Percentiles rank a stretch among this genome's conserved stretches.
Conservation (phyloP, 2,113 vertebrate species). For the Brachionichthys hirsutus region DNA sequence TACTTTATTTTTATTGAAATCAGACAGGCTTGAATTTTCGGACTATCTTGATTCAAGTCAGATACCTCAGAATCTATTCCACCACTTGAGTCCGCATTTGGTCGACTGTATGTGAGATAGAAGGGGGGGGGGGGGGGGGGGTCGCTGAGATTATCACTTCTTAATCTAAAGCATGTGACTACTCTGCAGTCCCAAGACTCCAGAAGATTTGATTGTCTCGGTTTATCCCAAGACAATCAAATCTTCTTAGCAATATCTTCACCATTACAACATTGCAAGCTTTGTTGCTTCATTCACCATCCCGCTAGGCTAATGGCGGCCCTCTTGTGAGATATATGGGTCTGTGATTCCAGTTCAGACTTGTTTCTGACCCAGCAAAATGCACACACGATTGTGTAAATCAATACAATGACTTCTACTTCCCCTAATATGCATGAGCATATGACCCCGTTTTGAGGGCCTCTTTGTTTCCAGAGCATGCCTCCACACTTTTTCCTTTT, state of each 20-base stretch:
- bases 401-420: constrained; percentile 73
- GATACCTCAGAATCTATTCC: constrained; percentile 57
- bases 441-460: constrained; percentile 76
- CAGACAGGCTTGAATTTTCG: constrained; percentile 65
- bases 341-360: constrained; percentile 40
- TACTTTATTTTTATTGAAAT: constrained; percentile 70
- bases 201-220: constrained; percentile 54
- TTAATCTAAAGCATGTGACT: constrained; percentile 82
- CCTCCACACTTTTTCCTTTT: constrained; percentile 65
- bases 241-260: constrained; percentile 57
- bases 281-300: constrained; percentile 51
- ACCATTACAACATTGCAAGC: constrained; percentile 56
- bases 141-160: constrained; percentile 77
- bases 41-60: constrained; percentile 45
- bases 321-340: constrained; percentile 53
- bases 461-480: constrained; percentile 73
- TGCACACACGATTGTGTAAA: constrained; percentile 69
- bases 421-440: constrained; percentile 65
- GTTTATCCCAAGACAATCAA: constrained; percentile 49
- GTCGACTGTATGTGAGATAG: constrained; percentile 51
- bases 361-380: constrained; percentile 59
- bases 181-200: constrained; percentile 44
- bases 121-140: constrained; percentile 44
- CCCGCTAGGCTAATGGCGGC: constrained; percentile 37
- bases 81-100: constrained; percentile 53